Evolutionary conservation across 2,113 vertebrate genomes (phyloP), one percentile per base, ranked within the genome.

Genomic region (Manacus vitellinus): DNA sequence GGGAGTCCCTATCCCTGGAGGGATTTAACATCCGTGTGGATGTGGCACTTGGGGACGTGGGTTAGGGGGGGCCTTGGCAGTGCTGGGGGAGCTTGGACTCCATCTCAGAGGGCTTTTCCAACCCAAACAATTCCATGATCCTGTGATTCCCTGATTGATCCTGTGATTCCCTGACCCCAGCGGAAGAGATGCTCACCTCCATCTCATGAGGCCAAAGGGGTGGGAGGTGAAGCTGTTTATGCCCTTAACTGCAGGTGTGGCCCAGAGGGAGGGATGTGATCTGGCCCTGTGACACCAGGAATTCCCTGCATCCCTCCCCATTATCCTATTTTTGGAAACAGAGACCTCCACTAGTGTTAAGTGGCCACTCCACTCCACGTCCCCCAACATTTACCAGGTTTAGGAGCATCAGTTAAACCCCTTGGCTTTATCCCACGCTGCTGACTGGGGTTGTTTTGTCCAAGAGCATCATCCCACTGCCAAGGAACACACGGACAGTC

Each of bases 321-420:
- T 3, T 3, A 5, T 0, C 2, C 39, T 13, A 0, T 3, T 67
- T 43, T 28, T 17, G 61, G 54, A 3, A 24, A 3, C 23, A 3
- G 9, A 39, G 66, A 14, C 7, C 19, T 28, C 31, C 15, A 1
- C 4, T 4, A 3, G 9, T 1, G 12, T 3, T 9, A 3, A 55
- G 43, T 2, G 27, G 1, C 52, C 7, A 0, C 9, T 35, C 52
- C 7, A 0, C 9, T 35, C 41, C 9, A 2, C 75, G 28, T 43
- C 8, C 68, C 55, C 21, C 55, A 11, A 1, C 5, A 11, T 30
- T 39, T 24, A 23, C 24, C 12, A 44, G 21, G 14, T 47, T 61
- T 35, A 5, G 35, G 20, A 27, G 71, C 4, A 4, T 8, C 13
- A 22, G 9, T 14, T 33, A 43, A 63, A 41, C 7, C 49, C 0